Evolutionary conservation across 53 echinoderm and acorn worm species (phyloP).

Genomic region (Paelopatides confundens): DNA sequence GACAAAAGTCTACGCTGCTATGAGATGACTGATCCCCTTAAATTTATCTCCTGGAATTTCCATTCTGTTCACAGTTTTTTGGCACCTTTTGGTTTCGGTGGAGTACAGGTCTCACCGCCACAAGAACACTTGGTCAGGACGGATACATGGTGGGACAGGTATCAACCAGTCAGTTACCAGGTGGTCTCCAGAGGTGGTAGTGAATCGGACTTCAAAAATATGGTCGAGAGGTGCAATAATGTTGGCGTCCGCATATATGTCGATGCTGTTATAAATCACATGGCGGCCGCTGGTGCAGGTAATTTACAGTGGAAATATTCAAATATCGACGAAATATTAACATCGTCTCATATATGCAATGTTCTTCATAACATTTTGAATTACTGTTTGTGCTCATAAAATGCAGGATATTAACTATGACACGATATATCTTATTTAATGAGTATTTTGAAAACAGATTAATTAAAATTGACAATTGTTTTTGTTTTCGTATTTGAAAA

Average conservation of each 20-base stretch:
- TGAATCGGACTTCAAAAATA: conserved; percentile 69
- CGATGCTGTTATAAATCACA: conserved; percentile 96
- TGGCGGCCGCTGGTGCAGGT: conserved; percentile 70
- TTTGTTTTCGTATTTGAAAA: no score
- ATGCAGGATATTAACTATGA: no score
- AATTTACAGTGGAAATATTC: not conserved
- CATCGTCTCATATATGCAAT: no score
- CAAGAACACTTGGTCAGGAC: conserved; percentile 65
- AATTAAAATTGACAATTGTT: no score
- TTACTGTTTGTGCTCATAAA: no score
- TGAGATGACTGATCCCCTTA: no score
- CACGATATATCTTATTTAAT: no score
- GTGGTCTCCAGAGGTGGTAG: conserved; percentile 80
- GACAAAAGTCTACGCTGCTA: no score
- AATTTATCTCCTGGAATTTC: no score
- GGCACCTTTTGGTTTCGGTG: conserved; percentile 86
- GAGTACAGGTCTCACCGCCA: conserved; percentile 93
- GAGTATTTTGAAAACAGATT: no score
- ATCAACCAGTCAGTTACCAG: conserved; percentile 89
- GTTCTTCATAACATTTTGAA: no score
- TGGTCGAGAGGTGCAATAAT: conserved; percentile 82
- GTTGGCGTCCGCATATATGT: conserved; percentile 86
- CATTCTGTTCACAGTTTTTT: conserved; percentile 79
- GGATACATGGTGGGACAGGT: conserved; percentile 84
- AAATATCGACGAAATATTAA: no score